phyloP scores from a whole-genome alignment of 2,888 invertebrate genomes.

The Drosophila planitibia region DNA sequence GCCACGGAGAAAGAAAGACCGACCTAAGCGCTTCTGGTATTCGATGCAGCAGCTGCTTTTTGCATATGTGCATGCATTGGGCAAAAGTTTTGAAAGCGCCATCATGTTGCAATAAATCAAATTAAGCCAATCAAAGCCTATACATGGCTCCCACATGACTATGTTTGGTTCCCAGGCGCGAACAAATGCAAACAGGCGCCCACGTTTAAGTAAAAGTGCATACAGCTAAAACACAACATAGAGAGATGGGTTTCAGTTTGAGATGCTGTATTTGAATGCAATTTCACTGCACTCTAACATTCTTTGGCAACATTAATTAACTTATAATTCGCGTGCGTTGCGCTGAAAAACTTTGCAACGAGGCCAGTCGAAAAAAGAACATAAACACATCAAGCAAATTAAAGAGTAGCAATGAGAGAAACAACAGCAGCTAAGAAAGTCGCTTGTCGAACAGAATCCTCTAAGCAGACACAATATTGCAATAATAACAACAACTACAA shows the following conservation, averaged over 20 bases:
- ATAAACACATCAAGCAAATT: conserved; percentile 34
- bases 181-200: conserved; percentile 45
- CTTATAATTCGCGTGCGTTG: conserved; percentile 74
- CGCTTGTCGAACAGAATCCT: conserved; percentile 64
- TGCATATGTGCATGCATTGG: conserved; percentile 55
- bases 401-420: conserved; percentile 57
- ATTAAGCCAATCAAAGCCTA: conserved; percentile 70
- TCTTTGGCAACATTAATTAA: conserved; percentile 66
- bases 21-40: conserved; percentile 68
- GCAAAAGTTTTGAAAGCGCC: conserved; percentile 56
- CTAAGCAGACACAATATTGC: conserved; percentile 47
- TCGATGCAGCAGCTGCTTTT: conserved; percentile 31
- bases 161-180: conserved; percentile 50
- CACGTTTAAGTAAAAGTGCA: conserved; percentile 55
- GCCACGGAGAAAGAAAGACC: conserved; percentile 37
- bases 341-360: conserved; percentile 27
- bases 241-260: conserved; percentile 4
- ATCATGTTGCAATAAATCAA: conserved; percentile 65
- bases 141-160: conserved; percentile 51
- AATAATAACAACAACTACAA: conserved; percentile 15
- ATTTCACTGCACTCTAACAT: conserved; percentile 60
- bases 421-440: conserved; percentile 63
- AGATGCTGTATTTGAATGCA: conserved; percentile 51
- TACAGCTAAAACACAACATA: conserved; percentile 37
- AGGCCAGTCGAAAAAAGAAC: conserved; percentile 60